Base-by-base conservation (phyloP, 2,797 vertebrate species). In the Dromococcyx pavoninus region DNA sequence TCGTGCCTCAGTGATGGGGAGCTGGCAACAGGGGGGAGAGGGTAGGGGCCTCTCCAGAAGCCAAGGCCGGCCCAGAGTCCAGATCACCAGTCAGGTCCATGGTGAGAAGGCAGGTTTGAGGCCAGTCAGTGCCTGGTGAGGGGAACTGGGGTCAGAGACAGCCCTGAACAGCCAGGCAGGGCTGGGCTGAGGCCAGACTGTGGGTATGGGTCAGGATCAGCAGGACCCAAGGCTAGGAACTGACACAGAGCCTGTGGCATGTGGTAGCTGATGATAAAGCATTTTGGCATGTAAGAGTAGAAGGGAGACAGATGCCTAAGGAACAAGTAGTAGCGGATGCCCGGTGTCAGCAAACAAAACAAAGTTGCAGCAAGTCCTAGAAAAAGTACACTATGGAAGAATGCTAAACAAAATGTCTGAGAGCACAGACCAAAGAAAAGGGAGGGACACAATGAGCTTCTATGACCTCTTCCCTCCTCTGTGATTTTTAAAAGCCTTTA, bases 401-500 rank as follows among this genome's bases (percentile, higher is more conserved):
- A 80, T 17, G 9, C 15, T 65, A 77, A 70, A 82, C 9, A 76
- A 85, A 80, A 19, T 17, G 46, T 22, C 27, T 70, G 77, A 91
- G 8, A 43, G 32, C 17, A 57, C 1, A 91, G 43, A 46, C 58
- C 56, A 76, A 58, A 91, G 61, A 46, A 94, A 91, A 89, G 23
- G 22, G 33, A 80, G 18, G 27, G 17, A 46, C 11, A 57, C 13
- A 37, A 73, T 66, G 21, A 41, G 19, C 65, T 71, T 74, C 65
- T 32, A 8, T 81, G 85, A 86, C 79, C 76, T 89, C 19, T 69
- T 80, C 64, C 73, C 43, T 65, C 50, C 62, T 60, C 37, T 86
- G 23, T 57, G 10, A 35, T 79, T 88, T 86, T 79, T 83, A 54
- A 94, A 93, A 94, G 69, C 85, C 85, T 86, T 81, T 95, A 94